phyloP scores from a whole-genome alignment of 2,888 invertebrate species.

The Tribolium freemani region DNA sequence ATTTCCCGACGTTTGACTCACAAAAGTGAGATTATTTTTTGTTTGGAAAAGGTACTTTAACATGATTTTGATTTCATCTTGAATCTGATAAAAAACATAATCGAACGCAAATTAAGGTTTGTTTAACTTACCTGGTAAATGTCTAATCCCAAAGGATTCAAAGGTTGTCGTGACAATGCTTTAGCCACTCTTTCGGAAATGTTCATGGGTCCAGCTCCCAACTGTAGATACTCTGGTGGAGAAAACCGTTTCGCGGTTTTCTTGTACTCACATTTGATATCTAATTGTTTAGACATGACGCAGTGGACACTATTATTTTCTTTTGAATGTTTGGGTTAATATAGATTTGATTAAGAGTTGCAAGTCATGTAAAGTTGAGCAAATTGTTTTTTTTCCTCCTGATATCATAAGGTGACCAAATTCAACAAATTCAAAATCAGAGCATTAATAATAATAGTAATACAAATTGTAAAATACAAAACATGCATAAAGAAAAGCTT shows the following conservation, averaged over 20 bases:
- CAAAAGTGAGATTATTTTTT: constrained; percentile 79
- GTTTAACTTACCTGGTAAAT: background rate
- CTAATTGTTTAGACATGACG: background rate
- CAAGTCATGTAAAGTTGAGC: too few species aligned
- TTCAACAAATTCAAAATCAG: too few species aligned
- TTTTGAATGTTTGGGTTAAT: too few species aligned
- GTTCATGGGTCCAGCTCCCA: constrained; percentile 5
- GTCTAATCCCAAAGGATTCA: background rate
- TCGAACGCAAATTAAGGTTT: background rate
- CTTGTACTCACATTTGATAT: background rate
- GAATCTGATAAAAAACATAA: constrained; percentile 2
- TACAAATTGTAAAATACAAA: too few species aligned
- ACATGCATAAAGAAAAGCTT: too few species aligned
- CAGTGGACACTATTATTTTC: too few species aligned
- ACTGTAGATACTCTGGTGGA: background rate
- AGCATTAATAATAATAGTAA: too few species aligned
- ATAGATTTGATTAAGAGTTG: too few species aligned
- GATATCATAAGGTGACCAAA: too few species aligned
- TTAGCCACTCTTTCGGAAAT: constrained; percentile 1
- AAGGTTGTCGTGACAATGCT: constrained; percentile 6
- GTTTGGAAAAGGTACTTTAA: constrained; percentile 90
- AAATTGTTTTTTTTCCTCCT: too few species aligned
- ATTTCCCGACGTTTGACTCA: constrained; percentile 81
- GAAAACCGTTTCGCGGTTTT: background rate
- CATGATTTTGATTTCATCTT: constrained; percentile 69